A percentile compares a stretch with the other conserved stretches of the same genome.
phyloP scores from a whole-genome alignment of 1,140 invertebrate species.

The Cryptotermes secundus region DNA sequence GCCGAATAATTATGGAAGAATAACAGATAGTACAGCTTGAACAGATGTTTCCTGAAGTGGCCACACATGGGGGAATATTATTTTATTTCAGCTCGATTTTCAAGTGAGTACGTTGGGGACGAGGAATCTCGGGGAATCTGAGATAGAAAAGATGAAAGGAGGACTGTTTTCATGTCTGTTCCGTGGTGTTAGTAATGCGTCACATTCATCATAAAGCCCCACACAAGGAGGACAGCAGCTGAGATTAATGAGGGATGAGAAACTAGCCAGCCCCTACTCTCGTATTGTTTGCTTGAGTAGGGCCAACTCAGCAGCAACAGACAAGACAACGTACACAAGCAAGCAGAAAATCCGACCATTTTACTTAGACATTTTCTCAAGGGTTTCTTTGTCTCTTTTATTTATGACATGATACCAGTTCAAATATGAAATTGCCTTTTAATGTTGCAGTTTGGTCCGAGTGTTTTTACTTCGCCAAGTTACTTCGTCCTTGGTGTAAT shows the following conservation, averaged over 20 bases:
- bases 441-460: too few relatives aligned
- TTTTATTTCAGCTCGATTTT: background rate
- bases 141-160: constrained; percentile 22
- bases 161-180: background rate
- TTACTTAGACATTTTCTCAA: too few relatives aligned
- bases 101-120: background rate
- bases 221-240: background rate
- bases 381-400: too few relatives aligned
- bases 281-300: background rate
- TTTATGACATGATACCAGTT: too few relatives aligned
- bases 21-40: too few relatives aligned
- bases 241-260: constrained; percentile 23
- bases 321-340: background rate
- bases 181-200: constrained; percentile 18
- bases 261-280: background rate
- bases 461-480: too few relatives aligned
- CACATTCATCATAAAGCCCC: constrained; percentile 20
- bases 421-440: too few relatives aligned
- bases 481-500: too few relatives aligned
- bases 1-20: background rate
- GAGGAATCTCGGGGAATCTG: constrained; percentile 23
- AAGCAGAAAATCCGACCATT: too few relatives aligned
- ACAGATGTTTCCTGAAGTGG: background rate
- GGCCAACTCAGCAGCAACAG: background rate
- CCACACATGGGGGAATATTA: background rate